Base-by-base conservation (phyloP, 2,797 vertebrate species). In the Peromyscus aztecus region DNA sequence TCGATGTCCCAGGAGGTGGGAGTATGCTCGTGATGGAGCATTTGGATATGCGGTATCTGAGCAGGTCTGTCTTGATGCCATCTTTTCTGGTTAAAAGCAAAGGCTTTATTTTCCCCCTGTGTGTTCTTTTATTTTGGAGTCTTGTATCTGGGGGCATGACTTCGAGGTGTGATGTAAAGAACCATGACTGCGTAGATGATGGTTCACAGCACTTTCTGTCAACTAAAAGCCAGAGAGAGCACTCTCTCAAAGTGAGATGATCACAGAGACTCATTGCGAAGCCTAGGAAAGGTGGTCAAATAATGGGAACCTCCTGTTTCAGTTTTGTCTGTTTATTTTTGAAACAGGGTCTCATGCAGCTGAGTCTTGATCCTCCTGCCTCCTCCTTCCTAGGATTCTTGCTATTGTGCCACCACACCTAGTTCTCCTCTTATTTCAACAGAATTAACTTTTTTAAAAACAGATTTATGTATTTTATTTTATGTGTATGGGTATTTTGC, bases 1-100 rank as follows among this genome's bases (percentile, higher is more conserved):
- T 99, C 0, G 99, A 99, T 3, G 97, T 99, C 40, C 98, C 99
- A 4, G 98, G 94, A 7, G 98, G 99, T 2, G 98, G 98, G 83
- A 98, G 99, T 55, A 82, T 99, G 65, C 98, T 99, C 43, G 99
- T 99, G 67, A 99, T 99, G 99, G 99, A 99, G 95, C 99, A 99
- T 92, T 83, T 99, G 96, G 99, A 99, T 96, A 99, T 99, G 99
- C 99, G 97, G 84, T 95, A 98, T 75, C 98, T 99, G 23, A 99
- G 95, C 98, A 99, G 99, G 99, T 99, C 98, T 55, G 94, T 40
- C 31, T 7, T 2, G 11, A 59, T 2, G 7, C 77, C 65, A 3
- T 23, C 61, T 49, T 83, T 91, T 52, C 13, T 52, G 57, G 0
- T 11, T 94, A 37, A 85, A n/a, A 63, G 23, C 24, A 63, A 37